Evolutionary conservation across 2,888 invertebrate species (phyloP), one percentile per base, ranked within the genome.

Genomic region (Hesperia comma): DNA sequence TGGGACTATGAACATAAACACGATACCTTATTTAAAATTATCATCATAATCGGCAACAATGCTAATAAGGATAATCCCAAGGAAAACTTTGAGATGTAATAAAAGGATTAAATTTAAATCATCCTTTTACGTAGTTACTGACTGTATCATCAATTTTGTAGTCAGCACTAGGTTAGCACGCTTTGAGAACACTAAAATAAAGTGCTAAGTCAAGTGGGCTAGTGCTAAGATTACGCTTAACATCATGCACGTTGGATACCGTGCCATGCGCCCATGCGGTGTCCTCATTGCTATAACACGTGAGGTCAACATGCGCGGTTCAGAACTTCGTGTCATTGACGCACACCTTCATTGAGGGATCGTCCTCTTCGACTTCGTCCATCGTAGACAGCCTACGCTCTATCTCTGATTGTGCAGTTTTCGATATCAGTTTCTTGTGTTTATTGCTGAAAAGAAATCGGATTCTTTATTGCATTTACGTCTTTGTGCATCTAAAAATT

Each of bases 321-420:
- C 82, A 93, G 80, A 93, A 93, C 79, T 89, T 93, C 75, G 93
- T 92, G 82, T 91, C 92, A 74, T 80, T 85, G 77, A 86, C 81
- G 86, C 92, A 88, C 85, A 93, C 93, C 93, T 93, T 93, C 72
- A 84, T 71, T 46, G 86, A 84, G 68, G 94, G 94, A 75, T 96
- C 96, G 74, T 96, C 96, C 84, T 96, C 97, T 74, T 97, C 97
- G 71, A 96, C 96, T 86, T 98, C 97, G 70, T 95, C 95, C 97
- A 97, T 97, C 40, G 96, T 97, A 26, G 97, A 97, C 51, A 98
- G 91, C 71, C 97, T 94, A 77, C 94, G 93, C 74, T 94, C 94
- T 37, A 92, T 87, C 76, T 94, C 94, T 0, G 93, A 89, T 82
- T 93, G 93, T 76, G 95, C 95, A 72, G 95, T 96, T 84, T 96